Evolutionary conservation across 2,888 invertebrate species (phyloP).

Genomic region (Pteria penguin): DNA sequence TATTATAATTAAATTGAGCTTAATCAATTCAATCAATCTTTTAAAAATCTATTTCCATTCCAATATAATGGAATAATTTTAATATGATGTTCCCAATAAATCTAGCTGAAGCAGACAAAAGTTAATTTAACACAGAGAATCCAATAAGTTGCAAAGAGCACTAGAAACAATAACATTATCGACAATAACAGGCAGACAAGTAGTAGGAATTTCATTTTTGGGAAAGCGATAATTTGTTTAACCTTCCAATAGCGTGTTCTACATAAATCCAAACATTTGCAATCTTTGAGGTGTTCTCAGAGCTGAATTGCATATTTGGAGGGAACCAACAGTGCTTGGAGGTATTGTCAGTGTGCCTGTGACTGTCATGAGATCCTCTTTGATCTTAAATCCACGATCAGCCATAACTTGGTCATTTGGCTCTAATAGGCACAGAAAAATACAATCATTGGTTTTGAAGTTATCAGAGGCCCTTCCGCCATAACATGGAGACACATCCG

Average conservation of each 20-base stretch:
- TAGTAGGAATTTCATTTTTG: not conserved
- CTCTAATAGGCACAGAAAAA: not conserved
- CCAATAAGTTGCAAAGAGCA: constrained; percentile 14
- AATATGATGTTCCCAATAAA: too few relatives aligned
- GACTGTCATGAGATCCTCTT: not conserved
- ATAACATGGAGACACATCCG: not conserved
- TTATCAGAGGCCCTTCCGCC: not conserved
- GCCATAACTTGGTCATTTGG: not conserved
- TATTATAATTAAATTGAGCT: too few relatives aligned
- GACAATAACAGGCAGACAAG: constrained; percentile 7
- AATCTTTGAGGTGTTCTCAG: not conserved
- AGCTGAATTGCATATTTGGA: not conserved
- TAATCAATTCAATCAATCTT: too few relatives aligned
- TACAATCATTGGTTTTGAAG: not conserved
- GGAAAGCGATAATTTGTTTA: not conserved
- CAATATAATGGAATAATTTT: too few relatives aligned
- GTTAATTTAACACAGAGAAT: not conserved
- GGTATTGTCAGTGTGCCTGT: not conserved
- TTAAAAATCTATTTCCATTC: too few relatives aligned
- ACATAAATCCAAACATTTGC: not conserved
- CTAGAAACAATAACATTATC: constrained; percentile 39
- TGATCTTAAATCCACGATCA: not conserved
- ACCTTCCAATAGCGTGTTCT: not conserved
- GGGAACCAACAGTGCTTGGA: not conserved
- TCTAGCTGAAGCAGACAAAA: too few relatives aligned